phyloP scores from a whole-genome alignment of 2,888 invertebrate species.

The Tridacna gigas region DNA sequence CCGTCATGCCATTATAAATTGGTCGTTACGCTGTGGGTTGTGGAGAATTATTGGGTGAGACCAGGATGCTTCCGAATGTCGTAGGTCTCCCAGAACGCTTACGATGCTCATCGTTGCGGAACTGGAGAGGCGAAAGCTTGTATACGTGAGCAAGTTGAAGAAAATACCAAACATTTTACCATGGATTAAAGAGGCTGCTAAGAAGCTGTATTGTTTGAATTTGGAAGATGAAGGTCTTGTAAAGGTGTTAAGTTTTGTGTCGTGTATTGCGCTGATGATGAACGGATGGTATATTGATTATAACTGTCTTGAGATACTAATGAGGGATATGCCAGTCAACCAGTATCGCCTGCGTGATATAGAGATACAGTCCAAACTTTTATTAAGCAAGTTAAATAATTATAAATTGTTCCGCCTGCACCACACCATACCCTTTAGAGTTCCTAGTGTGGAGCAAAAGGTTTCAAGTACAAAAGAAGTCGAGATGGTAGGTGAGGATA shows the following conservation, averaged over 20 bases:
- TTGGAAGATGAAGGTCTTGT: background rate
- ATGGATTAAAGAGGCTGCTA: background rate
- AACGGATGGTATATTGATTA: slow-evolving; percentile 44
- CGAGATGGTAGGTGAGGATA: too few species aligned
- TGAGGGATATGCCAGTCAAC: slow-evolving; percentile 19
- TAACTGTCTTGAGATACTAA: slow-evolving; percentile 21
- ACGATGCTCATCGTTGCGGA: background rate
- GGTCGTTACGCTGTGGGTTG: background rate
- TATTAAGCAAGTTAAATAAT: slow-evolving; percentile 26
- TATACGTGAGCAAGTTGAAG: background rate
- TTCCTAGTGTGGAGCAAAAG: too few species aligned
- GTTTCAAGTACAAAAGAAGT: too few species aligned
- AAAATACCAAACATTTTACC: background rate
- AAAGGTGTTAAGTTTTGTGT: slow-evolving; percentile 17
- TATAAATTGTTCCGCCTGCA: slow-evolving; percentile 36
- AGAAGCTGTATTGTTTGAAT: background rate
- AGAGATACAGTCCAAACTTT: slow-evolving; percentile 38
- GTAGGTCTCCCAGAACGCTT: background rate
- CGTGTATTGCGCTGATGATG: slow-evolving; percentile 47
- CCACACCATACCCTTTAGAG: slow-evolving; percentile 37
- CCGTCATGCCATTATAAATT: background rate
- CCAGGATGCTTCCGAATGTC: background rate
- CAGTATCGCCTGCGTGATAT: slow-evolving; percentile 33
- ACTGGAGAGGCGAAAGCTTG: background rate
- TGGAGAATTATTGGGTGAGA: background rate